Base-by-base conservation (phyloP, 2,888 invertebrate genomes). In the Psylliodes chrysocephalus region DNA sequence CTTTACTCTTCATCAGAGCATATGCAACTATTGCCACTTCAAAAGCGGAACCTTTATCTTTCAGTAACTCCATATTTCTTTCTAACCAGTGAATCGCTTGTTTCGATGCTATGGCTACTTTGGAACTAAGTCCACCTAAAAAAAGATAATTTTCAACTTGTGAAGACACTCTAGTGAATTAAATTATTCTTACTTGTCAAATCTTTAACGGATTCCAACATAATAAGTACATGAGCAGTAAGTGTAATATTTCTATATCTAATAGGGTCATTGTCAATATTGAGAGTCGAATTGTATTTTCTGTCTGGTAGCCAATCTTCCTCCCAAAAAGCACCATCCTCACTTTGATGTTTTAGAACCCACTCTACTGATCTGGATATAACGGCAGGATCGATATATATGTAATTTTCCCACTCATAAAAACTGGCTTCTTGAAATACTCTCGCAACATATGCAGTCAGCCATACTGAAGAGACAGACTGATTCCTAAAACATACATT, bases 371-470 rank as follows among this genome's bases (percentile, higher is more conserved):
- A 90, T 79, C 90, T 90, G 2, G 92, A 89, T 73, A 97, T 93
- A 70, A 95, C 92, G 42, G 88, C 86, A 0, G 95, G 93, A 81
- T 97, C 96, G 70, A 98, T 95, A 82, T 94, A 98, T 59, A 98
- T 90, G 77, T 91, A 95, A 81, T 96, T 95, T 84, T 97, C 96
- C 97, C 97, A 98, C 80, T 98, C 97, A 77, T 96, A 95, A 82
- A 96, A 96, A 33, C 93, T 93, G 0, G 96, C 96, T 78, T 95
- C 94, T 80, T 95, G 92, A 80, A 98, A 91, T 51, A 94, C 88
- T 70, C 94, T 88, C 0, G 93, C 91, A 77, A 93, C 93, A 82
- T 94, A 96, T 0, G 97, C 93, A 0, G 98, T 97, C 69, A 97
- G 81, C 96, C 96, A 95, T 0, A 95, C 94, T 30, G 94, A 94